phyloP scores from a whole-genome alignment of 2,113 vertebrate genomes.

The Rissa tridactyla region DNA sequence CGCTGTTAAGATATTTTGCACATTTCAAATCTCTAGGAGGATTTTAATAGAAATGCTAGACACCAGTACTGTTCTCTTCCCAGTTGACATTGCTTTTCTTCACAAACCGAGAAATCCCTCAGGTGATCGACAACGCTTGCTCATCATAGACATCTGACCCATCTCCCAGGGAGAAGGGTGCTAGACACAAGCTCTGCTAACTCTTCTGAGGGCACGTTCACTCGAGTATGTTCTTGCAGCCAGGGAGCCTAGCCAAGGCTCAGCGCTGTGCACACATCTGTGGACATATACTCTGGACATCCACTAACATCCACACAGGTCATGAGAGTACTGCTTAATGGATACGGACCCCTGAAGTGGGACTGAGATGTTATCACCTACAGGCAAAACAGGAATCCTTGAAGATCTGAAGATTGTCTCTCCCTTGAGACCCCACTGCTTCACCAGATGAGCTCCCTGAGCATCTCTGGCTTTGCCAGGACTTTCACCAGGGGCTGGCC shows the following conservation, averaged over 20 bases:
- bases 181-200: neutral
- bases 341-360: neutral
- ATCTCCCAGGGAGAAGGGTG: neutral
- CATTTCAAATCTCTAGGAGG: neutral
- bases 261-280: fast-evolving
- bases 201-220: neutral
- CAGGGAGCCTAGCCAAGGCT: neutral
- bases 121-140: neutral
- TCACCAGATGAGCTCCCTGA: neutral
- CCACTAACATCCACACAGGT: neutral
- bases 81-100: neutral
- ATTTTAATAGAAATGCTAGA: neutral
- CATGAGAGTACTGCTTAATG: neutral
- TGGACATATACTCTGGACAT: neutral
- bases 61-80: neutral
- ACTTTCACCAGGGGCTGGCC: neutral
- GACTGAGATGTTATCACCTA: neutral
- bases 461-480: neutral
- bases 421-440: neutral
- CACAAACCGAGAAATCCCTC: neutral
- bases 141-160: neutral
- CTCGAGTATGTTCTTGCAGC: fast-evolving
- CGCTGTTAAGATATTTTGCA: neutral
- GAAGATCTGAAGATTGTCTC: neutral
- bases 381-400: neutral